Evolutionary conservation across 1,140 invertebrate genomes (phyloP).

Genomic region (Bilobella aurantiaca): DNA sequence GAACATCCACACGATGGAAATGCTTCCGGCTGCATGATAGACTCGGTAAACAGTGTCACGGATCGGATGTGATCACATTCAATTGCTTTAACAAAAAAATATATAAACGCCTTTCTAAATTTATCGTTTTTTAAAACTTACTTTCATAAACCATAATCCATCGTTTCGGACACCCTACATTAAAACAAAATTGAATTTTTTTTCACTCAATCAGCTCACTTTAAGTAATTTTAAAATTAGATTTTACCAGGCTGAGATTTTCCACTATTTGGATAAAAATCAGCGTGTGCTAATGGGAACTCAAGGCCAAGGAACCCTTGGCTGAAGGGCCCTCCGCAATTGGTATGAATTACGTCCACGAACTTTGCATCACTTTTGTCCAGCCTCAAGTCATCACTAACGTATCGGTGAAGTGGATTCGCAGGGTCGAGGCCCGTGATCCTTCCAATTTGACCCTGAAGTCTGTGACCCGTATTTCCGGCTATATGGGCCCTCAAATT

Average conservation of each 20-base stretch:
- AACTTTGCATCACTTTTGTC: slow-evolving; percentile 5
- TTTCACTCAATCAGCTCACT: background rate
- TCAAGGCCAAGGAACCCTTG: background rate
- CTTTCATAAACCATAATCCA: slow-evolving; percentile 11
- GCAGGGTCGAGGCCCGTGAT: slow-evolving; percentile 26
- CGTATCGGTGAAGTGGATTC: background rate
- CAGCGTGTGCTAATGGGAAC: background rate
- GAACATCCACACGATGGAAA: background rate
- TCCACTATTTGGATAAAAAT: slow-evolving; percentile 19
- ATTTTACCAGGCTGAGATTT: background rate
- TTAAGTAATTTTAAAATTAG: background rate
- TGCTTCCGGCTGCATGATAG: background rate
- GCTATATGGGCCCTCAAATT: slow-evolving; percentile 16
- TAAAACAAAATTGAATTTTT: background rate
- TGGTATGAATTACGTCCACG: slow-evolving; percentile 8
- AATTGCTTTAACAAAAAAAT: slow-evolving; percentile 14
- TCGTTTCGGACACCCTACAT: background rate
- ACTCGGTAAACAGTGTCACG: background rate
- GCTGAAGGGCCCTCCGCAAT: background rate
- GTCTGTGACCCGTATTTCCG: slow-evolving; percentile 19
- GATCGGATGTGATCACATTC: slow-evolving; percentile 21
- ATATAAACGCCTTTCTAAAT: slow-evolving; percentile 5
- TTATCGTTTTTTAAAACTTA: background rate
- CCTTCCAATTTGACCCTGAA: slow-evolving; percentile 24
- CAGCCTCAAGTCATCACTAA: background rate